These are phyloP conservation scores for Buteo buteo DNA, from an alignment of 2,113 vertebrate genomes.

Conservation along the genomic window DNA sequence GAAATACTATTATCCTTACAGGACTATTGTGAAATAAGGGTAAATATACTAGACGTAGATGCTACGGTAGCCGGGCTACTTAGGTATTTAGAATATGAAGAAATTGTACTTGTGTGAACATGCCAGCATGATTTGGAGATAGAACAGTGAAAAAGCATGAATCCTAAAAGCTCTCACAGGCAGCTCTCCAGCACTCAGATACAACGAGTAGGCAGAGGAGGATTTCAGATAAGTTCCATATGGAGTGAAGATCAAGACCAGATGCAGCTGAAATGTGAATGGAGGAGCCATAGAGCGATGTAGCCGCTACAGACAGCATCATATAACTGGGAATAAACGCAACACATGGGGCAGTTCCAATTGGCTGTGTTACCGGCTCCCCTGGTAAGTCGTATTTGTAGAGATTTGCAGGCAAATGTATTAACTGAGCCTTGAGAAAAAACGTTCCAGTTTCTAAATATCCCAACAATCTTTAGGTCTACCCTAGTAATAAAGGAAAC, in stretches of 20 bases:
- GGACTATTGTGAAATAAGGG: background rate
- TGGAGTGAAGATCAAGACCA: slow-evolving; percentile 28
- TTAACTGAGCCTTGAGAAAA: background rate
- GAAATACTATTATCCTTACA: background rate
- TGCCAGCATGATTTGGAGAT: accelerated
- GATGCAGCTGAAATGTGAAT: slow-evolving; percentile 4
- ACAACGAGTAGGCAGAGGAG: background rate
- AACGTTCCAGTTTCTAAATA: background rate
- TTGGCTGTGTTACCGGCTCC: background rate
- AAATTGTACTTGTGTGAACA: background rate
- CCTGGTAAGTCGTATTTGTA: background rate
- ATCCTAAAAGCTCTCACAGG: background rate
- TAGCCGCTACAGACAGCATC: background rate
- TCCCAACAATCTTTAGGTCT: background rate
- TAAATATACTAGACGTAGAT: background rate
- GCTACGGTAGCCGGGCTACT: background rate
- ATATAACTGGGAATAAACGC: background rate
- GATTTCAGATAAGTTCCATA: background rate
- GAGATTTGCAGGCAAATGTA: background rate
- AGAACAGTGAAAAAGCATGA: background rate
- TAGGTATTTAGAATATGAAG: background rate
- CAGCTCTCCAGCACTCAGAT: background rate
- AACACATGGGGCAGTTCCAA: background rate
- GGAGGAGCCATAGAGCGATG: background rate
- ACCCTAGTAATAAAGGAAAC: background rate